A percentile compares a stretch with the other conserved stretches of the same genome.
Evolutionary conservation across 2,888 invertebrate genomes (phyloP).

Genomic region (Heliothis peltigera): DNA sequence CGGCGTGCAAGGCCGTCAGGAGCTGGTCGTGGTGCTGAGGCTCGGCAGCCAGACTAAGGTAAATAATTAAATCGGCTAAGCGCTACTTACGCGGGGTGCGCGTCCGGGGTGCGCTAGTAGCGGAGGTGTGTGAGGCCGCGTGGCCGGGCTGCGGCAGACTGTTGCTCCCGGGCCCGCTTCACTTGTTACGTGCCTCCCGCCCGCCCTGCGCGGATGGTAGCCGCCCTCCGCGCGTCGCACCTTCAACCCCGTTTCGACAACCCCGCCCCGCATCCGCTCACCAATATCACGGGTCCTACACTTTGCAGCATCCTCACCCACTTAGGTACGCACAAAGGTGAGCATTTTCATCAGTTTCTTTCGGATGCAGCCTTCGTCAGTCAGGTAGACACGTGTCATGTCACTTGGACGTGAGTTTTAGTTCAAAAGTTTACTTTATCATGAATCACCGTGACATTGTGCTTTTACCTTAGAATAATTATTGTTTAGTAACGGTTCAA

Average conservation of each 20-base stretch:
- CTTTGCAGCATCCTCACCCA: constrained; percentile 83
- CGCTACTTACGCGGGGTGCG: constrained; percentile 83
- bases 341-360: constrained; percentile 55
- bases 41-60: constrained; percentile 63
- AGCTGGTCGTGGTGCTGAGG: constrained; percentile 31
- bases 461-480: constrained; percentile 33
- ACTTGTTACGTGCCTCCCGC: constrained; percentile 89
- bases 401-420: constrained; percentile 22
- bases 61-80: constrained; percentile 75
- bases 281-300: constrained; percentile 84
- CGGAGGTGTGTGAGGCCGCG: constrained; percentile 83
- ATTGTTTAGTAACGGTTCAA: constrained; percentile 23
- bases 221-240: constrained; percentile 69
- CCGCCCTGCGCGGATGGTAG: constrained; percentile 77
- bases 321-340: constrained; percentile 71
- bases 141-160: constrained; percentile 90
- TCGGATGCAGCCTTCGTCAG: constrained; percentile 55
- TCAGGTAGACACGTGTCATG: constrained; percentile 42
- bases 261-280: constrained; percentile 82
- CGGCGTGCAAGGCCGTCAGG: background rate
- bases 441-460: constrained; percentile 27
- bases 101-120: constrained; percentile 75
- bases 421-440: constrained; percentile 25
- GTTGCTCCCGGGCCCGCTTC: constrained; percentile 89
- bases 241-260: constrained; percentile 71